Evolutionary conservation across 2,797 vertebrate species (phyloP).

Genomic region (Onychomys torridus): DNA sequence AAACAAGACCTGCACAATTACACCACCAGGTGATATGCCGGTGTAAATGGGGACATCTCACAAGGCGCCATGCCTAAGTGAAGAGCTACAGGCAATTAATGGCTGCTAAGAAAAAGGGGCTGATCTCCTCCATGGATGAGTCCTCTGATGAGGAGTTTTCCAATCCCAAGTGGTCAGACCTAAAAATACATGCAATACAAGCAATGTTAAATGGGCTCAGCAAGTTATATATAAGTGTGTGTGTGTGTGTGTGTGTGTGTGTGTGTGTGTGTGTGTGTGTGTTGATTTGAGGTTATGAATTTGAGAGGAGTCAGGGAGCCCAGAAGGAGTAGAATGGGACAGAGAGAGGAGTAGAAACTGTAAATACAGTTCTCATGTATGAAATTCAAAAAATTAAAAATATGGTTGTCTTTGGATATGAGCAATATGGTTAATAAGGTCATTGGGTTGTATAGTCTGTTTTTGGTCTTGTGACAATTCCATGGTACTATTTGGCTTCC

Average conservation of each 20-base stretch:
- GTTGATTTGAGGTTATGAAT: background rate
- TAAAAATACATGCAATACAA: background rate
- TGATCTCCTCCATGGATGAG: background rate
- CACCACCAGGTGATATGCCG: background rate
- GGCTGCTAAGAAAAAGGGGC: background rate
- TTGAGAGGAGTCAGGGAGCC: background rate
- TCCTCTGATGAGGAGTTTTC: background rate
- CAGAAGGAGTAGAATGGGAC: background rate
- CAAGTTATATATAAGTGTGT: background rate
- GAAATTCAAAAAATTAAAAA: background rate
- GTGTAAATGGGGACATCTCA: background rate
- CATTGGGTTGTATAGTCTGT: background rate
- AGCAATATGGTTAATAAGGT: background rate
- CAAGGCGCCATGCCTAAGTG: background rate
- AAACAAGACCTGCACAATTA: background rate
- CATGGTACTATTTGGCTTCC: background rate
- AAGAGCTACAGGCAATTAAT: too few relatives aligned
- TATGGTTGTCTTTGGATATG: background rate
- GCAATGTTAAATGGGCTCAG: background rate
- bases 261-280: background rate
- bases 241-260: too few relatives aligned
- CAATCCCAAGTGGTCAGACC: background rate
- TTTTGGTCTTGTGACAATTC: background rate
- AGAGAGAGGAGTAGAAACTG: too few relatives aligned
- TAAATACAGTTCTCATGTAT: background rate